phyloP scores from a whole-genome alignment of 2,888 invertebrate genomes.

The Lacanobia oleracea region DNA sequence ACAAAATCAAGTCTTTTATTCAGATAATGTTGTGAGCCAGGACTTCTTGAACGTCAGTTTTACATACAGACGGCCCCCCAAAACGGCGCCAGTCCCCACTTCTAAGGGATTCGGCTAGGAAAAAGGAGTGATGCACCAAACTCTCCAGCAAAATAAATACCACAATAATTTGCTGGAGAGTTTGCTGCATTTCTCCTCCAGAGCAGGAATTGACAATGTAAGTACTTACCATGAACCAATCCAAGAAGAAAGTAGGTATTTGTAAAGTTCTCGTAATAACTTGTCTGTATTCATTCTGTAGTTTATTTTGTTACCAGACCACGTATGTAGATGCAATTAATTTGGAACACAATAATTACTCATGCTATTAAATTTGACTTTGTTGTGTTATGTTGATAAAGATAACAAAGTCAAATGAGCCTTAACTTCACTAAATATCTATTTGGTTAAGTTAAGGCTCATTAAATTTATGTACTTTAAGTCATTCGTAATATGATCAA shows the following conservation, averaged over 20 bases:
- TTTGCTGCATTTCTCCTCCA: no score
- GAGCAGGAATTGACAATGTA: not conserved
- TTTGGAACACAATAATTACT: constrained; percentile 12
- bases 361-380: not conserved
- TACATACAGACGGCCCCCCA: no score
- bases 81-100: no score
- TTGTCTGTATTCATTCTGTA: not conserved
- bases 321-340: not conserved
- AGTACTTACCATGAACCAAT: not conserved
- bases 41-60: no score
- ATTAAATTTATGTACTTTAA: not conserved
- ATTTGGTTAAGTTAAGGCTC: not conserved
- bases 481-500: not conserved
- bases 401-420: no score
- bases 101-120: not conserved
- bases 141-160: no score
- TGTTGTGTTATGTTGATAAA: constrained; percentile 5
- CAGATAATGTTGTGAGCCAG: no score
- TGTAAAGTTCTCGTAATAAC: not conserved
- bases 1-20: no score
- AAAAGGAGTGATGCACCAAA: not conserved
- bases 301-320: not conserved
- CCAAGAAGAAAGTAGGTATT: not conserved
- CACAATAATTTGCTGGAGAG: no score
- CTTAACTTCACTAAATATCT: no score